Conservation (phyloP, 2,797 vertebrate genomes). For the Taenioides sp. region DNA sequence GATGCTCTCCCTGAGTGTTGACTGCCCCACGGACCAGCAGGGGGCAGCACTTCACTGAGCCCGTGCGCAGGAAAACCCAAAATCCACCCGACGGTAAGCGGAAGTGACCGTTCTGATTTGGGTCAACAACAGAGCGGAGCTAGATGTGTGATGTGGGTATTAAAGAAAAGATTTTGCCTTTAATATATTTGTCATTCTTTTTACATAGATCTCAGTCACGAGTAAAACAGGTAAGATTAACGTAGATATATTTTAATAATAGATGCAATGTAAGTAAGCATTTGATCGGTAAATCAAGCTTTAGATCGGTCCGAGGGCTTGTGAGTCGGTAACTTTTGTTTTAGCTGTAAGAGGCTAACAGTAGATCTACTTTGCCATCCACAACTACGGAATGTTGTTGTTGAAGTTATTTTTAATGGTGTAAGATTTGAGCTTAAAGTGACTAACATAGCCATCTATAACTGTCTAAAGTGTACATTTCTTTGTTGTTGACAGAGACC, state of each 20-base stretch:
- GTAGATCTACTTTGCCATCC: neutral
- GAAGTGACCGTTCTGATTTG: neutral
- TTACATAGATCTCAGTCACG: neutral
- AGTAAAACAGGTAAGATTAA: neutral
- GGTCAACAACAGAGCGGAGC: neutral
- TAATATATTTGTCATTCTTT: neutral
- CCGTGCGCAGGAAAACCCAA: neutral
- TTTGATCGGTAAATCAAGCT: too few relatives aligned
- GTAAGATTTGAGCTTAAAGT: neutral
- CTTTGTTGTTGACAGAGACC: conserved; percentile 5
- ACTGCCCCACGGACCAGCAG: neutral
- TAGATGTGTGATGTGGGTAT: neutral
- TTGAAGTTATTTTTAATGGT: neutral
- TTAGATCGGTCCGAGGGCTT: neutral
- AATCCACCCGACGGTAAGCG: neutral
- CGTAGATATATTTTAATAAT: neutral
- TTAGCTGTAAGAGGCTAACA: neutral
- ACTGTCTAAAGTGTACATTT: neutral
- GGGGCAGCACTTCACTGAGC: neutral
- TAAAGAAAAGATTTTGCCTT: neutral
- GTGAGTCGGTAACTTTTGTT: neutral
- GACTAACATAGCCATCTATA: neutral
- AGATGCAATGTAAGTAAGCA: neutral
- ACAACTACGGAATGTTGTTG: neutral
- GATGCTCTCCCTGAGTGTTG: neutral